Base-by-base conservation (phyloP, 1,140 invertebrate species). In the Eulimnadia texana region DNA sequence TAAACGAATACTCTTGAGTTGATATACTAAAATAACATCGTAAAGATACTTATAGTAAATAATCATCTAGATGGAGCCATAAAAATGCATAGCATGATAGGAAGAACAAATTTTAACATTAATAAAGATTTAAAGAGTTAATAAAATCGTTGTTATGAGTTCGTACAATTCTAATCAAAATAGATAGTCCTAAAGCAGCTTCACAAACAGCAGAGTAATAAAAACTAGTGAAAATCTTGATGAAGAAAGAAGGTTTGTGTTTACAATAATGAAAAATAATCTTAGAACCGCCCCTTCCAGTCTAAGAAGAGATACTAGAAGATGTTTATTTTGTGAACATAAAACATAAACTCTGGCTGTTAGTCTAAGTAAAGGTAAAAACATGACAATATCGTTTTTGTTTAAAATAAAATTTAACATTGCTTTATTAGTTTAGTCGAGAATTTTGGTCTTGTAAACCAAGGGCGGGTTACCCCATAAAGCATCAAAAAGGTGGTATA, bases 401-500 rank as follows among this genome's bases (percentile, higher is more conserved):
- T n/a, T 0, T 22, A 50, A 60, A n/a, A 1, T n/a, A 28, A 50
- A 50, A 24, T 50, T 13, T 19, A 47, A 49, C 50, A 60, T 47
- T 51, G 58, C 49, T 61, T 63, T 60, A 65, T 62, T 67, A 67
- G 60, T 67, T 67, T 65, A 68, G 64, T 52, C 20, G 33, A 68
- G 65, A 67, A 68, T 56, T 58, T 62, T 67, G 58, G 62, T 65
- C 58, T 68, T 68, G 67, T 67, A 68, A 67, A 64, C 59, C 55
- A 66, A 58, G 62, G 62, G 62, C 59, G 54, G 20, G 29, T 60
- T 58, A 27, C 53, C 56, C 25, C 25, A 56, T 63, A 64, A 53
- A 22, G 33, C 29, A 55, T 58, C 58, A 64, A 55, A 64, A 61
- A 59, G 51, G 63, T 50, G 19, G 23, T n/a, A n/a, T n/a, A 50